phyloP scores from a whole-genome alignment of 2,888 invertebrate genomes.

The Herminia tarsipennalis region DNA sequence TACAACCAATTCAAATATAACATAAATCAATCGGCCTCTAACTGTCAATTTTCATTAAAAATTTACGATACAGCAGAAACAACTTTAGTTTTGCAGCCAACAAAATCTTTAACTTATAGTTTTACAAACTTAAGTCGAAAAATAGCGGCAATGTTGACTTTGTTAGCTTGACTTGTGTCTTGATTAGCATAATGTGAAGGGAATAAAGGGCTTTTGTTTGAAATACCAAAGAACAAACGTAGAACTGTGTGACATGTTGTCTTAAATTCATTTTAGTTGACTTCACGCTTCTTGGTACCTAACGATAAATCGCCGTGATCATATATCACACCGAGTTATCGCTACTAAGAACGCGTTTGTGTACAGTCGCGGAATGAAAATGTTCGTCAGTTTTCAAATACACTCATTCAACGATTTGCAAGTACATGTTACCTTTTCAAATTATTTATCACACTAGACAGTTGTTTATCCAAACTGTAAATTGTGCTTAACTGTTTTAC shows the following conservation, averaged over 20 bases:
- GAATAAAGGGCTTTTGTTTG: constrained; percentile 35
- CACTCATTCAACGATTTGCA: no score
- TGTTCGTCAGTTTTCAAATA: no score
- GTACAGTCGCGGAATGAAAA: no score
- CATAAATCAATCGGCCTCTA: constrained; percentile 37
- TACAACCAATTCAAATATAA: constrained; percentile 21
- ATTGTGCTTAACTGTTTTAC: no score
- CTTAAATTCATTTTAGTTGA: neutral
- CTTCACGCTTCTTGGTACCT: no score
- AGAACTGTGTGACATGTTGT: neutral
- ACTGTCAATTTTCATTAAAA: constrained; percentile 16
- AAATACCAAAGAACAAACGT: constrained; percentile 14
- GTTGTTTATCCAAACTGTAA: no score
- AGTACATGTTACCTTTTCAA: no score
- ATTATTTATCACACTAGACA: no score
- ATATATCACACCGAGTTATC: no score
- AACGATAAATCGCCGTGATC: no score
- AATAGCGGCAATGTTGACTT: constrained; percentile 8
- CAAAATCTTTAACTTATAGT: neutral
- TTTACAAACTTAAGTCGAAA: neutral
- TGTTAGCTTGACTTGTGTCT: constrained; percentile 23
- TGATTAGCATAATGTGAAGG: constrained; percentile 36
- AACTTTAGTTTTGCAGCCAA: constrained; percentile 23
- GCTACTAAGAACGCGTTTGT: no score
- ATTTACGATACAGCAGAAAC: constrained; percentile 35